phyloP scores from a whole-genome alignment of 2,797 vertebrate genomes.

The Hemibagrus guttatus region DNA sequence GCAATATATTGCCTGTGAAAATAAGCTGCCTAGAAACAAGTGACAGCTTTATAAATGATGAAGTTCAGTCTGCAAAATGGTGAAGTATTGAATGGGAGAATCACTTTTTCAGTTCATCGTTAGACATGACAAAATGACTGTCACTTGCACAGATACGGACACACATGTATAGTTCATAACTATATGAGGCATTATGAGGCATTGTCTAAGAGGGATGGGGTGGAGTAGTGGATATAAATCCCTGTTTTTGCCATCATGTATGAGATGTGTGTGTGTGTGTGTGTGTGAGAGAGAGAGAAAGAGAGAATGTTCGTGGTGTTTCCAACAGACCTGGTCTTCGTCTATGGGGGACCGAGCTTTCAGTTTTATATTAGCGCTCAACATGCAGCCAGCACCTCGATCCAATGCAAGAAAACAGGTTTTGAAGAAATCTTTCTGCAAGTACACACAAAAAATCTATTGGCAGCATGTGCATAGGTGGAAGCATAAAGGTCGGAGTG shows the following conservation, averaged over 20 bases:
- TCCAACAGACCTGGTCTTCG: background rate
- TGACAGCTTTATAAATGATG: constrained; percentile 52
- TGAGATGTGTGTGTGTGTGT: constrained; percentile 9
- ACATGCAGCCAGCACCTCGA: background rate
- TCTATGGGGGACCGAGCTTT: background rate
- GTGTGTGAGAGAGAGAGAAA: background rate
- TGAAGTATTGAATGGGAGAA: constrained; percentile 40
- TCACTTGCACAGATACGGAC: constrained; percentile 28
- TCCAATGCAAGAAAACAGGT: background rate
- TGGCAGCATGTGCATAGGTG: constrained; percentile 10
- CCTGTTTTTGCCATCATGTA: constrained; percentile 30
- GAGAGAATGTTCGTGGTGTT: background rate
- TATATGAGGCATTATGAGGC: constrained; percentile 62
- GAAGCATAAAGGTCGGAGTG: constrained; percentile 24
- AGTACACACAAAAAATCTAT: background rate
- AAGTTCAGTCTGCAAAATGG: constrained; percentile 30
- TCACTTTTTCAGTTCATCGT: constrained; percentile 45
- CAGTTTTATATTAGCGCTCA: constrained; percentile 18
- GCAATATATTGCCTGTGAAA: constrained; percentile 50
- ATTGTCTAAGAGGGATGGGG: constrained; percentile 34
- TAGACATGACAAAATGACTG: constrained; percentile 31
- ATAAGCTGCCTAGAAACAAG: constrained; percentile 41
- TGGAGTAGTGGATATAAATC: constrained; percentile 46
- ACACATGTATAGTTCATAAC: constrained; percentile 61
- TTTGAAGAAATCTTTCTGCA: constrained; percentile 17